These are phyloP conservation scores for Drosophila seclusa DNA, from an alignment of 2,888 invertebrate genomes.

Conservation along the genomic window DNA sequence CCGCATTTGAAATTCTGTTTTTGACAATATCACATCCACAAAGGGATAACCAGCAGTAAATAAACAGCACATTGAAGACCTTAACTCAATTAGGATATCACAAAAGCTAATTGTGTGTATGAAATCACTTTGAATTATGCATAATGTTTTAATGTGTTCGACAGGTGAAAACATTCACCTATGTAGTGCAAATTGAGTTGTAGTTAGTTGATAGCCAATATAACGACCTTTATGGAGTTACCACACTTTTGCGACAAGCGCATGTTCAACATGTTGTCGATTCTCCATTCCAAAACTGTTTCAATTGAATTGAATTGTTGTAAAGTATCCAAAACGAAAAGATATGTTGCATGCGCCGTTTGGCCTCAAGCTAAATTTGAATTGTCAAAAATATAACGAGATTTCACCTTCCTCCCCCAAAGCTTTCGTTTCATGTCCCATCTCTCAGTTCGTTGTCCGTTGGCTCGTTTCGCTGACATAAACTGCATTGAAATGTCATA, in stretches of 20 bases:
- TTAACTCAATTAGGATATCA: slow-evolving; percentile 41
- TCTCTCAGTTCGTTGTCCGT: slow-evolving; percentile 38
- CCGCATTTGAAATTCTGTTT: slow-evolving; percentile 42
- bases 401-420: slow-evolving; percentile 18
- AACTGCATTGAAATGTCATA: slow-evolving; percentile 78
- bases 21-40: slow-evolving; percentile 39
- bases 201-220: neutral
- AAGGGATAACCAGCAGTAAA: slow-evolving; percentile 30
- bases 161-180: slow-evolving; percentile 30
- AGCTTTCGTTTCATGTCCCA: neutral
- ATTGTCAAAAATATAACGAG: slow-evolving; percentile 73
- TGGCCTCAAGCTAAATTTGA: slow-evolving; percentile 62
- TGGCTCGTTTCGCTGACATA: slow-evolving; percentile 68
- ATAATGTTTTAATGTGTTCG: slow-evolving; percentile 22
- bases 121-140: slow-evolving; percentile 46
- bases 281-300: slow-evolving; percentile 11
- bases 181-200: neutral
- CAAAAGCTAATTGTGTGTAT: slow-evolving; percentile 39
- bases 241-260: slow-evolving; percentile 7
- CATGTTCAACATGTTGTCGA: neutral
- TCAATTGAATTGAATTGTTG: slow-evolving; percentile 61
- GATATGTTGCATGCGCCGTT: slow-evolving; percentile 33
- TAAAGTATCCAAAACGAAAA: slow-evolving; percentile 45
- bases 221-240: neutral
- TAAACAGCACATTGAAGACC: slow-evolving; percentile 48